Evolutionary conservation across 2,113 vertebrate species (phyloP), one percentile per base, ranked within the genome.

Genomic region (Garra rufa): DNA sequence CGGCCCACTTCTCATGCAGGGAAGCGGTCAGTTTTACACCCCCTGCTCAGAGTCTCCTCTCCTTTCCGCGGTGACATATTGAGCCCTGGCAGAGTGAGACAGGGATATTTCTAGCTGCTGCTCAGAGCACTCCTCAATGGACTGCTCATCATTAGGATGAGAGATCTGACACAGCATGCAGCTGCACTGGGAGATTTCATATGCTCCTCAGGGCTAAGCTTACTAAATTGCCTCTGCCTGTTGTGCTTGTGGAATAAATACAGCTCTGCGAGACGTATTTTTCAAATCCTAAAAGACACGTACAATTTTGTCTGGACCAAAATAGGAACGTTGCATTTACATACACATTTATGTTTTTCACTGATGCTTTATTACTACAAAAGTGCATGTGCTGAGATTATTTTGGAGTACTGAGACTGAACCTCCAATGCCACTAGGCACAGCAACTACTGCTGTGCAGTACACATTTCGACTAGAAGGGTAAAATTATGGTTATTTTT

Each of bases 81-180:
- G 76, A 67, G 76, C 76, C 71, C 81, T 44, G 48, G 59, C 57
- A 24, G 48, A 19, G 71, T 63, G 48, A 76, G 70, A 73, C 5
- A 17, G 59, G 61, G 81, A 88, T 85, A 76, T 81, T 87, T 84
- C 82, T 46, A 61, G 76, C 63, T 38, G 17, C 26, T 63, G 52
- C 81, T 83, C 81, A 48, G 14, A 74, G 85, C 74, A 11, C 73
- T 76, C 38, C 48, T 65, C 74, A 81, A 79, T 84, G 74, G 83
- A 80, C 83, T 81, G 48, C 67, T 83, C 67, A 80, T 88, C 84
- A 85, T 88, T 83, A 85, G 44, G 10, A 30, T 83, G 76, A 83
- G 82, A 73, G 63, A 85, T 88, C 75, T 76, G 73, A 34, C 69
- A 76, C 82, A 89, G 87, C 81, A 88, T 85, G 74, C 30, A 74